Evolutionary conservation across 2,797 vertebrate genomes (phyloP), one percentile per base, ranked within the genome.

Genomic region (Takifugu ocellatus): DNA sequence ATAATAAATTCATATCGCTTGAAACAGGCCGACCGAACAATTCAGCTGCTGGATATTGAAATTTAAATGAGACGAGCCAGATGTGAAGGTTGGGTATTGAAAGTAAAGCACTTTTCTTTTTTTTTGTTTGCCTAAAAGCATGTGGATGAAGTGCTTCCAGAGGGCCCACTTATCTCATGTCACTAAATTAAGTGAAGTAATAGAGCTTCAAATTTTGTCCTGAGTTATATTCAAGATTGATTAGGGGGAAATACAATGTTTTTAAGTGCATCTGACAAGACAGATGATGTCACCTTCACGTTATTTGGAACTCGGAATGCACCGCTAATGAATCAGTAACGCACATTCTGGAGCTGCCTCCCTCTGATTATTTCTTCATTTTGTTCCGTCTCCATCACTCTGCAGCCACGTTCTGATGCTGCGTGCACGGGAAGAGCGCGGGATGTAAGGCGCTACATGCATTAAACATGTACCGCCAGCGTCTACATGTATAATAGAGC

Each of bases 1-100:
- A 51, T 46, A 39, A 48, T 54, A 36, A 25, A 44, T 65, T 65
- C 24, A 59, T 56, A 51, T 51, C 25, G 24, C 12, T 16, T 51
- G 26, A 63, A 66, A 66, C n/a, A 42, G 25, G 16, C 47, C 11
- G n/a, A 11, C 25, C 33, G 52, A 6, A 15, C 45, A 54, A 66
- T 54, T 60, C 27, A 51, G n/a, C 47, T 27, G 44, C 33, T 43
- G 51, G 25, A 46, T 43, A 55, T 50, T 47, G 51, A 47, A 51
- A 51, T 50, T 53, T 5, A 45, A 50, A 66, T 42, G 24, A 25
- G 29, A 45, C 15, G 24, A 26, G 29, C 24, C 21, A 46, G 5
- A 54, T 24, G 10, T n/a, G 8, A 56, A 17, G 7, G 0, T 24
- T 49, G 15, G 12, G 15, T 51, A 12, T 26, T 45, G 25, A 56